Conservation (phyloP, 53 echinoderm and acorn worm genomes). For the Actinopyga echinites region DNA sequence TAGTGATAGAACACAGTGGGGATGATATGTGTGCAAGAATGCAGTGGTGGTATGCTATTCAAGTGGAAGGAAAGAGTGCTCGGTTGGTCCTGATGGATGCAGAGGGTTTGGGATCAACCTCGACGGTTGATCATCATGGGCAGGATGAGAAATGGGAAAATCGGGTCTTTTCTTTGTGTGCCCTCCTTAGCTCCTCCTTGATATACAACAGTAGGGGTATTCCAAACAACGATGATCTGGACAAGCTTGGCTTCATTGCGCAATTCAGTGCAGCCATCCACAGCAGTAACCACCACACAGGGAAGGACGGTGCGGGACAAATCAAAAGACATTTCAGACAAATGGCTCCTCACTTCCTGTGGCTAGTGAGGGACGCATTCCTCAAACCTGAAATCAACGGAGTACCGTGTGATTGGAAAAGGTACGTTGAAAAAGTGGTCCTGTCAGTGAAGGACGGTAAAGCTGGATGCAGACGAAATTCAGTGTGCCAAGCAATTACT, state of each 20-base stretch:
- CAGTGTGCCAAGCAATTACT: no score
- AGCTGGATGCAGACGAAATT: no score
- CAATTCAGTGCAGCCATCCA: background rate
- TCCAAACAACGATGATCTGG: background rate
- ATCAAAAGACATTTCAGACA: no score
- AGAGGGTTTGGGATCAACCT: background rate
- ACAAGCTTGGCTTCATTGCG: background rate
- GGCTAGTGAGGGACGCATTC: background rate
- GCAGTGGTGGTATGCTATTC: no score
- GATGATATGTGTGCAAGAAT: no score
- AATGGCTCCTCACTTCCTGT: background rate
- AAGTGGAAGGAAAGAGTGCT: no score
- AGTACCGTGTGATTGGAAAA: background rate
- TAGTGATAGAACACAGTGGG: no score
- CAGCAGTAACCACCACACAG: background rate
- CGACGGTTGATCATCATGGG: background rate
- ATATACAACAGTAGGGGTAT: background rate
- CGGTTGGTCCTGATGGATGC: background rate
- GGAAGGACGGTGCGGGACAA: no score
- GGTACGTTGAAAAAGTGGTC: background rate
- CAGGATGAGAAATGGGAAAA: background rate
- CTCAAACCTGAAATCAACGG: background rate
- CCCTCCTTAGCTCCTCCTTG: background rate
- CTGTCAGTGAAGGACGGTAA: background rate
- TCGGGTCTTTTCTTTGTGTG: background rate